phyloP scores from a whole-genome alignment of 2,888 invertebrate genomes.

The Odontocolon sp. region DNA sequence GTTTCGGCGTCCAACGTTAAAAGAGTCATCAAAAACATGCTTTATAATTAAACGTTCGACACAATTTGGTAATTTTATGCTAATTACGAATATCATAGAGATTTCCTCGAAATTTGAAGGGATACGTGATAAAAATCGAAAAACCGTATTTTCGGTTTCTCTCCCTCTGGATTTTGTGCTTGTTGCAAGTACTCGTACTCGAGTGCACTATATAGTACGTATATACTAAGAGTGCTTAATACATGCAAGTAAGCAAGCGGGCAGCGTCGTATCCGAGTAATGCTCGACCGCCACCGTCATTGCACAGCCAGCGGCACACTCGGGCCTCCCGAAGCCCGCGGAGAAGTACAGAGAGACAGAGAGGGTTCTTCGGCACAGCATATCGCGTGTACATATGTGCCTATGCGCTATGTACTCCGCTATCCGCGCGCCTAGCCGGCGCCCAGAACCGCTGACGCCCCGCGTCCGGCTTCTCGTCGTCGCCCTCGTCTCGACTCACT shows the following conservation, averaged over 20 bases:
- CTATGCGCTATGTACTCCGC: slow-evolving; percentile 56
- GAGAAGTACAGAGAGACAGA: slow-evolving; percentile 25
- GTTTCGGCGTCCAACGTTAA: slow-evolving; percentile 47
- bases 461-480: slow-evolving; percentile 63
- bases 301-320: no score
- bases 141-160: no score
- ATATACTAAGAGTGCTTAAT: slow-evolving; percentile 8
- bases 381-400: slow-evolving; percentile 53
- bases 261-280: no score
- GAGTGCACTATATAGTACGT: background rate
- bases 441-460: slow-evolving; percentile 64
- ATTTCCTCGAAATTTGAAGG: no score
- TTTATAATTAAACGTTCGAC: slow-evolving; percentile 60
- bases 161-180: no score
- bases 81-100: no score
- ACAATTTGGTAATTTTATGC: no score
- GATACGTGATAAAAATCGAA: no score
- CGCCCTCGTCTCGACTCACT: slow-evolving; percentile 61
- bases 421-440: slow-evolving; percentile 74
- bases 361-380: slow-evolving; percentile 1
- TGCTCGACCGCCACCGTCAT: no score
- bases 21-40: slow-evolving; percentile 38
- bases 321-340: slow-evolving; percentile 23
- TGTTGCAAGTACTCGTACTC: background rate
- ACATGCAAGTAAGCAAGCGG: no score